Conservation (phyloP, 2,797 vertebrate genomes). For the Gastrophryne carolinensis region DNA sequence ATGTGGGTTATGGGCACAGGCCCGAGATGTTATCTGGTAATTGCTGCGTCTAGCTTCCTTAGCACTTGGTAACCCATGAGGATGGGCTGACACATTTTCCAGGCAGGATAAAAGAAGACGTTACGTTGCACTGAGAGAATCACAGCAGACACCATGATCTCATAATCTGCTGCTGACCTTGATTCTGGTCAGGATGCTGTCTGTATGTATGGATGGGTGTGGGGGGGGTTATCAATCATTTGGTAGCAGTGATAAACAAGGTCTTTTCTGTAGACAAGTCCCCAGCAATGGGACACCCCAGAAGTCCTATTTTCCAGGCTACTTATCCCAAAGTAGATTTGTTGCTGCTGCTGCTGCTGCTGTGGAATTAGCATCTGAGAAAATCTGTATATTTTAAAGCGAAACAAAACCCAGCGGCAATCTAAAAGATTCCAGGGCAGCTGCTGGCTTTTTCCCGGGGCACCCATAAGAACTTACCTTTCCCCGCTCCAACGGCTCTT, state of each 20-base stretch:
- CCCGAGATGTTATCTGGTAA: too few relatives aligned
- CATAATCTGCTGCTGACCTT: slow-evolving; percentile 42
- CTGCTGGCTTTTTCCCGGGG: too few relatives aligned
- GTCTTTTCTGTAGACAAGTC: background rate
- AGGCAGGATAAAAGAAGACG: background rate
- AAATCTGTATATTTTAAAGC: too few relatives aligned
- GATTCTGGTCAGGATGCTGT: slow-evolving; percentile 2
- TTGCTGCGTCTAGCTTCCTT: background rate
- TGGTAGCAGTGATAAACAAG: background rate
- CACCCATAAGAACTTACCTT: too few relatives aligned
- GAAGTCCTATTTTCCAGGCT: too few relatives aligned
- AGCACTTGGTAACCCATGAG: background rate
- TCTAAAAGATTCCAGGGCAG: too few relatives aligned
- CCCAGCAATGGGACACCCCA: background rate
- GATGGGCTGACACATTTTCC: slow-evolving; percentile 4
- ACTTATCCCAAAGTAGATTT: too few relatives aligned
- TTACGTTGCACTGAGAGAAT: slow-evolving; percentile 14
- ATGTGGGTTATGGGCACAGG: too few relatives aligned
- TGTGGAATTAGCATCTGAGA: too few relatives aligned
- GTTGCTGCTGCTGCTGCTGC: too few relatives aligned
- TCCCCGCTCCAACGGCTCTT: too few relatives aligned
- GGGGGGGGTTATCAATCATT: background rate
- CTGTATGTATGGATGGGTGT: slow-evolving; percentile 3
- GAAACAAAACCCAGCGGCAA: too few relatives aligned
- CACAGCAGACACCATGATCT: slow-evolving; percentile 29